These are phyloP conservation scores for Oithona nana DNA, from an alignment of 2,888 invertebrate genomes.

Conservation along the genomic window DNA sequence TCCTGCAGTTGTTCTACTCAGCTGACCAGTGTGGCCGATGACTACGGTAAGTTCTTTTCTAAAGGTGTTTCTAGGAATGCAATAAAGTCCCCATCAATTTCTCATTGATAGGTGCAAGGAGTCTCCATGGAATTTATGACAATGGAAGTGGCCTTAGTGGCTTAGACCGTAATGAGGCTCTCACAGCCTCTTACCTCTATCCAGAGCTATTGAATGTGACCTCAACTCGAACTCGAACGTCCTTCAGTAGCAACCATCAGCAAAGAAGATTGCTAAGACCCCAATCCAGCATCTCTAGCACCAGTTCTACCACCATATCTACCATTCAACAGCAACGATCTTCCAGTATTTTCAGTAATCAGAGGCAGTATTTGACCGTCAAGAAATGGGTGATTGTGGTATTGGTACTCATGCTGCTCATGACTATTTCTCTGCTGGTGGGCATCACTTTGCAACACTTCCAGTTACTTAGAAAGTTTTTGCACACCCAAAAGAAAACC, in stretches of 20 bases:
- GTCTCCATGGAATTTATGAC: not conserved
- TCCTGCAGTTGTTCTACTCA: not conserved
- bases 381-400: conserved; percentile 3
- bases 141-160: not conserved
- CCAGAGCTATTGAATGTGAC: not conserved
- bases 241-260: too few relatives aligned
- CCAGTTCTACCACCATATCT: not conserved
- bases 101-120: not conserved
- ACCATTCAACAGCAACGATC: too few relatives aligned
- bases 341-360: not conserved
- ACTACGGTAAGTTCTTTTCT: not conserved
- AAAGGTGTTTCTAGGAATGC: too few relatives aligned
- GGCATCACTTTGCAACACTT: conserved; percentile 13
- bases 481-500: too few relatives aligned
- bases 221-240: not conserved
- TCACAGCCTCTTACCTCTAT: not conserved
- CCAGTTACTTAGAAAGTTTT: conserved; percentile 1
- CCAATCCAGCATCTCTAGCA: not conserved
- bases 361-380: not conserved
- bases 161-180: not conserved
- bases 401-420: conserved; percentile 2
- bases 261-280: not conserved
- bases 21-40: not conserved
- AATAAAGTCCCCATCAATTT: too few relatives aligned
- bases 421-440: conserved; percentile 7